Evolutionary conservation across 1,140 invertebrate genomes (phyloP).

Genomic region (Myzus persicae): DNA sequence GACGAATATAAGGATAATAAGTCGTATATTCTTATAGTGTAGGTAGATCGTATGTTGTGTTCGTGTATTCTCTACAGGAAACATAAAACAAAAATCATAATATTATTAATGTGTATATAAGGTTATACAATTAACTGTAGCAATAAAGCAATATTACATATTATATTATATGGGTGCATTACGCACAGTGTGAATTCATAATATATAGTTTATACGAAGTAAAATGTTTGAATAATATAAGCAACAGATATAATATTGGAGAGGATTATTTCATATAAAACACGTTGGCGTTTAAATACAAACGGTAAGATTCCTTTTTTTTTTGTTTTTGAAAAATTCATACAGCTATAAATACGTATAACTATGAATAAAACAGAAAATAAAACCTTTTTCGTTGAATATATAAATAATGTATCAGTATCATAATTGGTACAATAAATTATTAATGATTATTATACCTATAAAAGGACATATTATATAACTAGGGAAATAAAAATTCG

Average conservation of each 20-base stretch:
- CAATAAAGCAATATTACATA: not conserved
- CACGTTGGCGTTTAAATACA: not conserved
- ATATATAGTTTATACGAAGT: not conserved
- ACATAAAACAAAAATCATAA: not conserved
- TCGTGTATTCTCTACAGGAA: not conserved
- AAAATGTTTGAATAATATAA: not conserved
- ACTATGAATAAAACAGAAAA: not conserved
- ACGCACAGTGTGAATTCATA: not conserved
- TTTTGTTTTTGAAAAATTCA: not conserved
- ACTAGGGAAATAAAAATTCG: not conserved
- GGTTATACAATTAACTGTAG: too few relatives aligned
- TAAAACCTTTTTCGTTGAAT: not conserved
- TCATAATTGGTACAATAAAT: not conserved
- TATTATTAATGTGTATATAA: not conserved
- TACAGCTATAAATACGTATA: not conserved
- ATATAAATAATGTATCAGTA: not conserved
- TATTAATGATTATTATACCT: not conserved
- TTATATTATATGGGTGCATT: not conserved
- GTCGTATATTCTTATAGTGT: not conserved
- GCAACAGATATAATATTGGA: not conserved
- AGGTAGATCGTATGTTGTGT: not conserved
- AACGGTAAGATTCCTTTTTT: too few relatives aligned
- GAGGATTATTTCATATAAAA: not conserved
- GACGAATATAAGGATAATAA: not conserved
- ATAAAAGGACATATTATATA: not conserved